Evolutionary conservation across 2,113 vertebrate genomes (phyloP).

Genomic region (Strigops habroptila): DNA sequence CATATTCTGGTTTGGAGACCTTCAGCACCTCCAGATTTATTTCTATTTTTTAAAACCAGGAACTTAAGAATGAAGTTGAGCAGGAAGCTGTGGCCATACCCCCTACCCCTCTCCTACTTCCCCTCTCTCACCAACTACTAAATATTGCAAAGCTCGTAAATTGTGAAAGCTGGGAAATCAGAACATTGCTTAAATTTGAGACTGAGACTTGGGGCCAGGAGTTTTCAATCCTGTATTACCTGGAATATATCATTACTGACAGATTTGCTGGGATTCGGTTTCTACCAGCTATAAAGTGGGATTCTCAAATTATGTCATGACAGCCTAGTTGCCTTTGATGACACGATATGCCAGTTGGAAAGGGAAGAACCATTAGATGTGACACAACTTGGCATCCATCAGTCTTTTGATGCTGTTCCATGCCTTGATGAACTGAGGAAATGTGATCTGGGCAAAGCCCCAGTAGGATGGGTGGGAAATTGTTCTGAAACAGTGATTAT

Average conservation of each 20-base stretch:
- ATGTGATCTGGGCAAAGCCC: neutral
- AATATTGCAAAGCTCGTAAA: slow-evolving; percentile 4
- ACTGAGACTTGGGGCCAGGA: neutral
- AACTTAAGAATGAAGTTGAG: neutral
- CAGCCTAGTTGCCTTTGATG: slow-evolving; percentile 33
- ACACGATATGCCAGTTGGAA: neutral
- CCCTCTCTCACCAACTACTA: neutral
- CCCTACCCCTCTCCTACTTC: neutral
- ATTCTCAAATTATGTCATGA: slow-evolving; percentile 26
- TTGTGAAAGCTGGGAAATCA: slow-evolving; percentile 39
- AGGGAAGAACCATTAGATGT: slow-evolving; percentile 26
- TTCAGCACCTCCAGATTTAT: neutral
- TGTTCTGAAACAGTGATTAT: neutral
- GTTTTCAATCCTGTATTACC: neutral
- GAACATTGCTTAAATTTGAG: neutral
- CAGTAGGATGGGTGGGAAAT: slow-evolving; percentile 11
- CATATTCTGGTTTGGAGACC: neutral
- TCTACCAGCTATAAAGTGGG: slow-evolving; percentile 16
- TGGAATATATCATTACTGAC: slow-evolving; percentile 1
- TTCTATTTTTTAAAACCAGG: neutral
- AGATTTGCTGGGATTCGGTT: neutral
- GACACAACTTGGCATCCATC: neutral
- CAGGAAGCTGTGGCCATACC: neutral
- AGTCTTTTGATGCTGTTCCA: slow-evolving; percentile 40
- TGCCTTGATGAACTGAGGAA: slow-evolving; percentile 20